A percentile compares a stretch with the other conserved stretches of the same genome.
Evolutionary conservation across 2,888 invertebrate species (phyloP).

Genomic region (Plebejus anna): DNA sequence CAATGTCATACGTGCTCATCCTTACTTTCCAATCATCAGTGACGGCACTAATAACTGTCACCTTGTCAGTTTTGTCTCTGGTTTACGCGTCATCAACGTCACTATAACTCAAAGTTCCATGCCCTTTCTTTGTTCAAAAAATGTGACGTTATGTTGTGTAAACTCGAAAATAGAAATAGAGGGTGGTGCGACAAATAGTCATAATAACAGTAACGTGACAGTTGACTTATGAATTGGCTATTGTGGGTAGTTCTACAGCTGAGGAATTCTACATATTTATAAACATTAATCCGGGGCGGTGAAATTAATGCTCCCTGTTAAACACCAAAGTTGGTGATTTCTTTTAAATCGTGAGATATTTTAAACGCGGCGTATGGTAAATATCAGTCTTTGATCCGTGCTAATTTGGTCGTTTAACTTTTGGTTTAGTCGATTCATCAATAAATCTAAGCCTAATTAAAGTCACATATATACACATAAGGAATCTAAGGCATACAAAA

Average conservation of each 20-base stretch:
- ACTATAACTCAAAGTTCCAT: constrained; percentile 72
- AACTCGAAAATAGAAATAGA: constrained; percentile 41
- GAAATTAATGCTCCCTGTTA: neutral
- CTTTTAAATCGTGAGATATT: neutral
- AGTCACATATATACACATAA: too few relatives aligned
- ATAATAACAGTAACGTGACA: constrained; percentile 55
- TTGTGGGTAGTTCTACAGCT: neutral
- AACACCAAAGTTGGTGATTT: constrained; percentile 5
- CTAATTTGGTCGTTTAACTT: constrained; percentile 2
- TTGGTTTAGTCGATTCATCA: neutral
- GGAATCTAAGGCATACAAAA: too few relatives aligned
- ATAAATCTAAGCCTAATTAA: too few relatives aligned
- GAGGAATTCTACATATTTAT: constrained; percentile 13
- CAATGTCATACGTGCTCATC: neutral
- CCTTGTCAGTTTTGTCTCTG: constrained; percentile 59
- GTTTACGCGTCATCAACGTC: constrained; percentile 63
- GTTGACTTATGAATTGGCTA: constrained; percentile 44
- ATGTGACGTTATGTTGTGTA: constrained; percentile 39
- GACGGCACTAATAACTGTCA: constrained; percentile 73
- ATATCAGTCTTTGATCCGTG: neutral
- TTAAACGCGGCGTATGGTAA: neutral
- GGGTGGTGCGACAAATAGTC: constrained; percentile 55
- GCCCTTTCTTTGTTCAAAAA: constrained; percentile 75
- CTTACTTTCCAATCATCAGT: constrained; percentile 45
- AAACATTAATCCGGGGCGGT: constrained; percentile 18